Evolutionary conservation across 2,888 invertebrate species (phyloP).

Genomic region (Tetragonula carbonaria): DNA sequence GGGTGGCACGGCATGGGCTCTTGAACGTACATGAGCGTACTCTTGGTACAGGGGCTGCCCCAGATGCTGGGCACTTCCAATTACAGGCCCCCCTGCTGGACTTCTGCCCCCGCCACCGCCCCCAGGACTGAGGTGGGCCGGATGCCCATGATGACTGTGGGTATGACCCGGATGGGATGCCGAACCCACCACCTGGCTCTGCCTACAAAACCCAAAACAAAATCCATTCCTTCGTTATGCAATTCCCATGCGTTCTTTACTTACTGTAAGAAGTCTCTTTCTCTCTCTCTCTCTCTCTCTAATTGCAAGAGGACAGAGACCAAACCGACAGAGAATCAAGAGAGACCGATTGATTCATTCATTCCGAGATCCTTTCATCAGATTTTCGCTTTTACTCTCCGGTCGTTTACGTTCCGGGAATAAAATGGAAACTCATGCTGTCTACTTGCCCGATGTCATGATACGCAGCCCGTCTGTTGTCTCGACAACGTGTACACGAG

Average conservation of each 20-base stretch:
- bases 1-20: conserved; percentile 86
- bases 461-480: conserved; percentile 38
- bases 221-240: conserved; percentile 73
- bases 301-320: conserved; percentile 37
- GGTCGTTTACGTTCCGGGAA: not conserved
- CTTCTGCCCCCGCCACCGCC: conserved; percentile 79
- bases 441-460: conserved; percentile 51
- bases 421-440: conserved; percentile 48
- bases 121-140: conserved; percentile 80
- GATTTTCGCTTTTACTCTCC: conserved; percentile 10
- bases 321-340: conserved; percentile 45
- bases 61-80: conserved; percentile 85
- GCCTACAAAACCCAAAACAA: conserved; percentile 78
- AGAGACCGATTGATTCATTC: conserved; percentile 3
- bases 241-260: conserved; percentile 65
- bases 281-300: conserved; percentile 12
- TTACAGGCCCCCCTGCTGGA: conserved; percentile 82
- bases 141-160: conserved; percentile 82
- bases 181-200: conserved; percentile 82
- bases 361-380: conserved; percentile 22
- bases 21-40: conserved; percentile 82
- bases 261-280: conserved; percentile 51
- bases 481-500: conserved; percentile 36
- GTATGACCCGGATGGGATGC: conserved; percentile 81
- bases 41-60: conserved; percentile 88